A percentile compares a stretch with the other conserved stretches of the same genome.
Conservation (phyloP, 2,113 vertebrate species). For the Percina caprodes region DNA sequence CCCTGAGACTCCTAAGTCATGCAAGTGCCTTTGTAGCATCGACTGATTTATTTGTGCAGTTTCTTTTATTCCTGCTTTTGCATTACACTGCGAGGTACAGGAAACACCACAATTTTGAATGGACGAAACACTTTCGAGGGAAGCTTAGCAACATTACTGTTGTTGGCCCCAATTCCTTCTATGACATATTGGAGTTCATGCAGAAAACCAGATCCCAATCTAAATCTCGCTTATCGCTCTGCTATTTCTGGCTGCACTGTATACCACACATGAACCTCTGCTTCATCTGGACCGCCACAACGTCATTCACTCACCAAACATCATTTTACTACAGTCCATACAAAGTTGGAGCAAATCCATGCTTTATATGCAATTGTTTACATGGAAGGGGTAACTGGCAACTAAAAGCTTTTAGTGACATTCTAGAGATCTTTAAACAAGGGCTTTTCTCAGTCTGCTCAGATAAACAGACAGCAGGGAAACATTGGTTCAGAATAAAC, state of each 20-base stretch:
- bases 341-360: background rate
- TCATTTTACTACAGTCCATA: background rate
- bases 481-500: constrained; percentile 54
- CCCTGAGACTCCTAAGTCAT: constrained; percentile 41
- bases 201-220: constrained; percentile 63
- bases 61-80: background rate
- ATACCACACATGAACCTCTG: constrained; percentile 31
- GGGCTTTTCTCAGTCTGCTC: constrained; percentile 14
- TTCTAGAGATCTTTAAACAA: constrained; percentile 18
- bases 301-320: constrained; percentile 16
- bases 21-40: constrained; percentile 25
- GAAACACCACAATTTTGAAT: constrained; percentile 53
- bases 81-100: constrained; percentile 17
- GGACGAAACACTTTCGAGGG: constrained; percentile 22
- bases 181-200: constrained; percentile 53
- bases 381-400: constrained; percentile 14
- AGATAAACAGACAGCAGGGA: constrained; percentile 50
- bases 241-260: constrained; percentile 15
- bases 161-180: constrained; percentile 41
- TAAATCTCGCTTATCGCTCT: constrained; percentile 54
- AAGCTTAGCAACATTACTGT: constrained; percentile 27
- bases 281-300: constrained; percentile 28
- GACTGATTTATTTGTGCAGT: constrained; percentile 37
- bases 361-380: constrained; percentile 14
- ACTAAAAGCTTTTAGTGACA: constrained; percentile 23